phyloP scores from a whole-genome alignment of 2,113 vertebrate species.

The Crotalus horridus region DNA sequence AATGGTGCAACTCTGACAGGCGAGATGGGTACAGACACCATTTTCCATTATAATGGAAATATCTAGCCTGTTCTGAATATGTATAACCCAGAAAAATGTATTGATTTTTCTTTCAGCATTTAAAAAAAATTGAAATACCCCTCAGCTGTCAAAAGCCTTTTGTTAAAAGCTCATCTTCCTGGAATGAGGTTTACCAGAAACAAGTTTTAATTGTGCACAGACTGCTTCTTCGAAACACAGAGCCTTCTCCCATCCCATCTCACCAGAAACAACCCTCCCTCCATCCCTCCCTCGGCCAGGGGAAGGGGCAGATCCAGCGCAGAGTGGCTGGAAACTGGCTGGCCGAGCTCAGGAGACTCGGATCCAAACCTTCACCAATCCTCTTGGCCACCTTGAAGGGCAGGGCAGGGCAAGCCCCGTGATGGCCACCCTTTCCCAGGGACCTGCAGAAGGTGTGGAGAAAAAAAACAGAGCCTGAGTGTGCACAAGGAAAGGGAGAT shows the following conservation, averaged over 20 bases:
- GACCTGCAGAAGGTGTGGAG: background rate
- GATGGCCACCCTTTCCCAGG: background rate
- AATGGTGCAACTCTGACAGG: slow-evolving; percentile 92
- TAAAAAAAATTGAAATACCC: slow-evolving; percentile 89
- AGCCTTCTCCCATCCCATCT: slow-evolving; percentile 26
- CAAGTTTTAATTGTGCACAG: slow-evolving; percentile 93
- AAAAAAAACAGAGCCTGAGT: background rate
- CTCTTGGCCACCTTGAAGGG: background rate
- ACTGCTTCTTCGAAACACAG: slow-evolving; percentile 69
- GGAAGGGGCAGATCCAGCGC: background rate
- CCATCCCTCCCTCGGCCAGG: background rate
- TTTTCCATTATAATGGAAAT: slow-evolving; percentile 91
- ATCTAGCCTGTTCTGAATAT: slow-evolving; percentile 92
- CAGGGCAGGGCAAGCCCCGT: background rate
- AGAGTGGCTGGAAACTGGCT: background rate
- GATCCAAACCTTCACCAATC: no score
- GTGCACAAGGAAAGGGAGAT: background rate
- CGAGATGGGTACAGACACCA: slow-evolving; percentile 80
- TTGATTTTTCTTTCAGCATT: slow-evolving; percentile 98
- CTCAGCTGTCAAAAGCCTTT: slow-evolving; percentile 98
- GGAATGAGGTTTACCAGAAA: slow-evolving; percentile 87
- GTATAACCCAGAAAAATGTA: slow-evolving; percentile 97
- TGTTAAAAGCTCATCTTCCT: slow-evolving; percentile 98
- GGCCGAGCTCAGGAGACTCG: background rate
- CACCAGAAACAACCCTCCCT: background rate